These are phyloP conservation scores for Scaeva pyrastri DNA, from an alignment of 2,888 invertebrate species.

Conservation along the genomic window DNA sequence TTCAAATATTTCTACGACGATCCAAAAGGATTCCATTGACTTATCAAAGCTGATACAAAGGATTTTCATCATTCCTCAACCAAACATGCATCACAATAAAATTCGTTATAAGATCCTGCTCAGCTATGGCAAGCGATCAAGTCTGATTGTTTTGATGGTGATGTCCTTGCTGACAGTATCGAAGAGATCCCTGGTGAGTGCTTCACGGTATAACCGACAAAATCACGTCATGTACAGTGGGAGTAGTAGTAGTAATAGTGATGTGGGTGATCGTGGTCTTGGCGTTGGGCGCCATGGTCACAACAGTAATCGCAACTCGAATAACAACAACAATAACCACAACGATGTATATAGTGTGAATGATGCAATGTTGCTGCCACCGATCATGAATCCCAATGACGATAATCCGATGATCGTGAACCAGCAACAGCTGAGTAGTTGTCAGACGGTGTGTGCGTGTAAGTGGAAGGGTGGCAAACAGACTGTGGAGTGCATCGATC, in stretches of 20 bases:
- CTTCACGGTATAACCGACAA: constrained; percentile 77
- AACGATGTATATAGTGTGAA: constrained; percentile 72
- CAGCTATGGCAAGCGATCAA: constrained; percentile 46
- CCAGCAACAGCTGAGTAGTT: constrained; percentile 81
- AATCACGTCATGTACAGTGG: constrained; percentile 78
- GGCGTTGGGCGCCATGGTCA: constrained; percentile 62
- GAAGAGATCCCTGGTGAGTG: constrained; percentile 57
- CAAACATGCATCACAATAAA: constrained; percentile 75
- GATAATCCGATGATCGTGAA: constrained; percentile 77
- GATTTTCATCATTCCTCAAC: constrained; percentile 53
- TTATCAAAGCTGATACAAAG: not conserved
- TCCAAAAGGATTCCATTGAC: constrained; percentile 10
- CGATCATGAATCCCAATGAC: constrained; percentile 54
- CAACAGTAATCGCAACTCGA: constrained; percentile 50
- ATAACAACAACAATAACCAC: constrained; percentile 58
- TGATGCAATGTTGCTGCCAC: constrained; percentile 70
- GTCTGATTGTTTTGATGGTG: constrained; percentile 44
- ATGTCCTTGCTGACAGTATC: constrained; percentile 53
- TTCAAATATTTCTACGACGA: constrained; percentile 15
- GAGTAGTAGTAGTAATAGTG: constrained; percentile 52
- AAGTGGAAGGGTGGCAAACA: constrained; percentile 98
- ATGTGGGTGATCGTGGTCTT: constrained; percentile 55
- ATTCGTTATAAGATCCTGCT: constrained; percentile 71
- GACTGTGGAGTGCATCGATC: constrained; percentile 95
- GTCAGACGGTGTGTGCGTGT: constrained; percentile 91